Evolutionary conservation across 2,797 vertebrate species (phyloP).

Genomic region (Carcharodon carcharias): DNA sequence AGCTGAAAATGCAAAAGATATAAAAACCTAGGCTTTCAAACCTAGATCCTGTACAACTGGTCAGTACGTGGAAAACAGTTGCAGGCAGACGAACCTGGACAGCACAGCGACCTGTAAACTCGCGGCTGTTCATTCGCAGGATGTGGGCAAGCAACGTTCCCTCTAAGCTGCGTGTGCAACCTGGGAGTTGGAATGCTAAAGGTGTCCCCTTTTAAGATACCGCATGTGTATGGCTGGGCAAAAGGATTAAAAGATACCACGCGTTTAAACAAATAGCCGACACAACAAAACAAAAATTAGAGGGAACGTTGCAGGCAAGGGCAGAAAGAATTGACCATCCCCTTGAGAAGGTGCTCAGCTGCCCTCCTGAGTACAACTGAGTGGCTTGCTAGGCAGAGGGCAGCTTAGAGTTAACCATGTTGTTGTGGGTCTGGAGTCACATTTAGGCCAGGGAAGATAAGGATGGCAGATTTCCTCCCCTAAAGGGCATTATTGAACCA

Average conservation of each 20-base stretch:
- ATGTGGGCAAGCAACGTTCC: too few species aligned
- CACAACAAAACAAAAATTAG: not conserved
- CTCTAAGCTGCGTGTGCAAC: too few species aligned
- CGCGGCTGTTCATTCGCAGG: too few species aligned
- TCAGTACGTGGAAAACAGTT: not conserved
- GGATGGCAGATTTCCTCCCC: too few species aligned
- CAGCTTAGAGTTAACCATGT: not conserved
- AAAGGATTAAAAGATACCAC: too few species aligned
- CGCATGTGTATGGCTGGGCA: too few species aligned
- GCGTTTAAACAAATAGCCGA: not conserved
- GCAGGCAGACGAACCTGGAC: not conserved
- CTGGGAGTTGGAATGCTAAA: too few species aligned
- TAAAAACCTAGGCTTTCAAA: too few species aligned
- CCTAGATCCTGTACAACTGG: not conserved
- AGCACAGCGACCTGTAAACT: not conserved
- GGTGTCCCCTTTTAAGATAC: too few species aligned
- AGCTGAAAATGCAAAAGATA: not conserved
- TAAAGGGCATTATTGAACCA: too few species aligned
- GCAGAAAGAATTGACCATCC: not conserved
- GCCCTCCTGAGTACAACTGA: not conserved
- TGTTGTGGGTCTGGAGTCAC: too few species aligned
- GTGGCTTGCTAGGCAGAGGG: not conserved
- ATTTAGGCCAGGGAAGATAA: not conserved
- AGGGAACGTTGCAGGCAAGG: not conserved
- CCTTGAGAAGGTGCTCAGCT: too few species aligned